Evolutionary conservation across 2,888 invertebrate genomes (phyloP), one percentile per base, ranked within the genome.

Genomic region (Crematogaster levior): DNA sequence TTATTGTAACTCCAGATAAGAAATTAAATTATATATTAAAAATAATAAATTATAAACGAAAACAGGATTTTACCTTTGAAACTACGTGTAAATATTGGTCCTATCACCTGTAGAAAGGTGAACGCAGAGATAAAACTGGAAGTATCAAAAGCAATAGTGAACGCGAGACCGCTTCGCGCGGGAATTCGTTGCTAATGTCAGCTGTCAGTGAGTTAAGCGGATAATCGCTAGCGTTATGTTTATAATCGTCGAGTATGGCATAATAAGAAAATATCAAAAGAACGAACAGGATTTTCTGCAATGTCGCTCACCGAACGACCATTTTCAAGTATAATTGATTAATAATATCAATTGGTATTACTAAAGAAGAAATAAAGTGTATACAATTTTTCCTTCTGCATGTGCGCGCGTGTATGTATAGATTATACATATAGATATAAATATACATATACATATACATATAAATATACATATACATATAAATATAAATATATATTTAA

Each of bases 181-280:
- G 21, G 77, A 79, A 79, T 79, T 79, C 43, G 56, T 70, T 46
- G 77, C 56, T 79, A 79, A 79, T 79, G 77, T 79, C 77, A 79
- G 77, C 77, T 70, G 77, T 79, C 77, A 79, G 77, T 77, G 56
- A 79, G 70, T 79, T 79, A 79, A 79, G 27, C 75, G 66, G 77
- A 79, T 79, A 79, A 79, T 70, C 70, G 56, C 68, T 77, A 77
- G 12, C 77, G 46, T 79, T 70, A 70, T 58, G 77, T 79, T 79
- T 58, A 58, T 70, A 79, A 79, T 34, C 70, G 70, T 24, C 56
- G 56, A 65, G 70, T 30, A 53, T 40, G 53, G 40, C 30, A 56
- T 43, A 65, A 40, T 77, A 77, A 66, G 30, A 77, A 43, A 77
- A 68, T 24, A 65, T 77, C 21, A n/a, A 77, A 56, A 30, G 68